Conservation (phyloP, 2,113 vertebrate genomes). For the Anser brachyrhynchus region DNA sequence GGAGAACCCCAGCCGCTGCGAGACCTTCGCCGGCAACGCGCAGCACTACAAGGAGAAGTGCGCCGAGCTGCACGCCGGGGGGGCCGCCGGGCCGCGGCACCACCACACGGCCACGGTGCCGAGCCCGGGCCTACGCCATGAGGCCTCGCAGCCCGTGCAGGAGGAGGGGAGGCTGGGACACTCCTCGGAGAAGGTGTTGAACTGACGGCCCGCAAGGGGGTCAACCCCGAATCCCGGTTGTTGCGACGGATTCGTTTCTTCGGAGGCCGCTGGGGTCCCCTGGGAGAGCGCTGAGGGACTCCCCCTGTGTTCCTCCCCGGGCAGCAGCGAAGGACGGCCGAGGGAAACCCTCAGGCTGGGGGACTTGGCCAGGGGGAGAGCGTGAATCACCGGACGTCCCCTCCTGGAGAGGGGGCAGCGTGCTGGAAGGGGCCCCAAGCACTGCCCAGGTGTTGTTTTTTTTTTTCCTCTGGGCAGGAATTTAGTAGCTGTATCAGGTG, state of each 20-base stretch:
- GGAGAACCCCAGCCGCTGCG: conserved; percentile 80
- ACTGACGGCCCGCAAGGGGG: not conserved
- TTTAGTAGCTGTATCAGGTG: not conserved
- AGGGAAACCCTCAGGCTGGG: rapidly evolving
- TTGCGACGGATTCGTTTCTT: not conserved
- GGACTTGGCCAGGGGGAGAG: not conserved
- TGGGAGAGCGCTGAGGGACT: not conserved
- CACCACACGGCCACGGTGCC: conserved; percentile 68
- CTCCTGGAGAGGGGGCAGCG: rapidly evolving
- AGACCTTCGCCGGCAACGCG: conserved; percentile 77
- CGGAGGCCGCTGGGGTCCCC: not conserved
- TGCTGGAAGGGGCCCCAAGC: not conserved
- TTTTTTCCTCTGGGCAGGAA: not conserved
- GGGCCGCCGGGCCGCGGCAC: rapidly evolving
- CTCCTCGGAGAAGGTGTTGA: conserved; percentile 21
- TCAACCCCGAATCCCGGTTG: not conserved
- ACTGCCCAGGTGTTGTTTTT: rapidly evolving
- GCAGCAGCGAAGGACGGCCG: not conserved
- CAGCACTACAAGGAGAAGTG: conserved; percentile 72
- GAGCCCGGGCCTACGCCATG: not conserved
- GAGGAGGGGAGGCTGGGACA: conserved; percentile 75
- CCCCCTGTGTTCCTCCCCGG: not conserved
- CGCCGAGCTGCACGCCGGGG: conserved; percentile 35
- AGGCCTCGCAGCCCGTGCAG: conserved; percentile 70
- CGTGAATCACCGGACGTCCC: too few relatives aligned